Evolutionary conservation across 2,797 vertebrate genomes (phyloP).

Genomic region (Chaunax sp.): DNA sequence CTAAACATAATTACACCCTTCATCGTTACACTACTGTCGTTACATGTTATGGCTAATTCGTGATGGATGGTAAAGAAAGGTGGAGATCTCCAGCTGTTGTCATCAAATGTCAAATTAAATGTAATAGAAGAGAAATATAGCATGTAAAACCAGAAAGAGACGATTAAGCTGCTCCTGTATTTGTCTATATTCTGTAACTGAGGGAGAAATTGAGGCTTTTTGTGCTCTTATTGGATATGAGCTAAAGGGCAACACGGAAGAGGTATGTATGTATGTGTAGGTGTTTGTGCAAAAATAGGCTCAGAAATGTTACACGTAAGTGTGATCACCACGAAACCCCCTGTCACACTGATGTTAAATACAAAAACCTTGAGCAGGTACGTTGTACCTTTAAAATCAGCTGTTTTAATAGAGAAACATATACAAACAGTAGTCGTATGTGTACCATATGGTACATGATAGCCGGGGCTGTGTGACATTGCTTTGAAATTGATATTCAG

Average conservation of each 20-base stretch:
- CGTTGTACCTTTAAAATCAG: neutral
- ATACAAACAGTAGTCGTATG: neutral
- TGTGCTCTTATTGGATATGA: too few species aligned
- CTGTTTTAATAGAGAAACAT: neutral
- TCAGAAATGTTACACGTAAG: slow-evolving; percentile 52
- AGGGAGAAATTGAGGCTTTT: neutral
- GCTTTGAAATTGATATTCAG: slow-evolving; percentile 2
- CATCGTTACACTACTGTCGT: neutral
- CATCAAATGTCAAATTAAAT: neutral
- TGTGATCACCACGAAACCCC: slow-evolving; percentile 36
- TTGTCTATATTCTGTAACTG: neutral
- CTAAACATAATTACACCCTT: slow-evolving; percentile 4
- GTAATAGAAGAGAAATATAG: neutral
- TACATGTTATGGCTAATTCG: neutral
- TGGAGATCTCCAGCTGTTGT: neutral
- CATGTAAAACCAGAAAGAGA: neutral
- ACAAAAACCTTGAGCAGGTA: neutral
- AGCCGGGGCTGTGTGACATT: neutral
- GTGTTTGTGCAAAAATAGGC: slow-evolving; percentile 10
- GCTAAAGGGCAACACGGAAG: neutral
- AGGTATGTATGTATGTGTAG: neutral
- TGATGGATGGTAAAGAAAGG: neutral
- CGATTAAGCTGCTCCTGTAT: neutral
- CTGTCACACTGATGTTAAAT: slow-evolving; percentile 44
- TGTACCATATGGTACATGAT: neutral